phyloP scores from a whole-genome alignment of 2,113 vertebrate genomes.

The Leiothrix lutea region DNA sequence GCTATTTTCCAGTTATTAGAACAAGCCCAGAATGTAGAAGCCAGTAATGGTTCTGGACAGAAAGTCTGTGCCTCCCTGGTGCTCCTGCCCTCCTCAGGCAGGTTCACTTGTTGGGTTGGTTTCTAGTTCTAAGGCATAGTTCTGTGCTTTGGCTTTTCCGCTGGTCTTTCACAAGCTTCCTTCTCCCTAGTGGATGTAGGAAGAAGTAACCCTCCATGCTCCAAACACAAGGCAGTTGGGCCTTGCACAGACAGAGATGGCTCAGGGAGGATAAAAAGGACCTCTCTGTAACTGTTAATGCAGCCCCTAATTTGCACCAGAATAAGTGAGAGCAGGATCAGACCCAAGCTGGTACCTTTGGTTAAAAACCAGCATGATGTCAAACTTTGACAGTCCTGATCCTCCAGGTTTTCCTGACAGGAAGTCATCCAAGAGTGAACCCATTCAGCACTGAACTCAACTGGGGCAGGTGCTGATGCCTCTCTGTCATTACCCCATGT shows the following conservation, averaged over 20 bases:
- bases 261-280: not conserved
- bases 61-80: not conserved
- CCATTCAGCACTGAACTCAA: not conserved
- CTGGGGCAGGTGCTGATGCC: not conserved
- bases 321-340: not conserved
- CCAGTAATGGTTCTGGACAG: not conserved
- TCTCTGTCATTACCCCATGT: not conserved
- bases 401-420: not conserved
- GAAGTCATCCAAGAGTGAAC: not conserved
- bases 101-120: not conserved
- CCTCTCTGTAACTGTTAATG: not conserved
- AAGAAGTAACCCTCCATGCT: not conserved
- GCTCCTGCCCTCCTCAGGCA: not conserved
- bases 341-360: not conserved
- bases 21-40: not conserved
- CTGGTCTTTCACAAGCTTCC: not conserved
- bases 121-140: not conserved
- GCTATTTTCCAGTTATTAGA: slow-evolving; percentile 36
- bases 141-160: slow-evolving; percentile 35
- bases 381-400: not conserved
- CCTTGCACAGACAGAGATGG: not conserved
- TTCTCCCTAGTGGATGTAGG: not conserved
- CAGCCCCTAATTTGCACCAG: not conserved
- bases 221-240: not conserved
- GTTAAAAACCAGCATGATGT: not conserved